Evolutionary conservation across 1,140 invertebrate species (phyloP).

Genomic region (Argopecten irradians): DNA sequence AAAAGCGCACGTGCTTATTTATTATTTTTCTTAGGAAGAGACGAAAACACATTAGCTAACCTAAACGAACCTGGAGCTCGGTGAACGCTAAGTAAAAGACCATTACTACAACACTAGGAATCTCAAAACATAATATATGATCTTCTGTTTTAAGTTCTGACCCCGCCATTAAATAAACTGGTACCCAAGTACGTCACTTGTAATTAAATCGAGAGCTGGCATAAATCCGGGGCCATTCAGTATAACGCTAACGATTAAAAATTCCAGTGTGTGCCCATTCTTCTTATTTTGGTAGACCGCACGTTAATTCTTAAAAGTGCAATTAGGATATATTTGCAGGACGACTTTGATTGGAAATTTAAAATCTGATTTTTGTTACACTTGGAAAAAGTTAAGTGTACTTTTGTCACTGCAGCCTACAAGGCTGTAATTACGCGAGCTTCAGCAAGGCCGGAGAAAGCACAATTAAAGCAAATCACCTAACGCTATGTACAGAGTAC

Average conservation of each 20-base stretch:
- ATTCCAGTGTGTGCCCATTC: background rate
- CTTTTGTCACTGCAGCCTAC: background rate
- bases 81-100: constrained; percentile 8
- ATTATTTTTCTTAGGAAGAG: background rate
- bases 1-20: background rate
- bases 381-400: background rate
- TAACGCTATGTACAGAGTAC: background rate
- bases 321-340: constrained; percentile 2
- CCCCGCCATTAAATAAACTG: background rate
- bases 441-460: constrained; percentile 1
- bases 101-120: background rate
- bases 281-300: background rate
- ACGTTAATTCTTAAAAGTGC: constrained; percentile 7
- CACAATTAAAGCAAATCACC: background rate
- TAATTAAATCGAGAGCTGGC: background rate
- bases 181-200: background rate
- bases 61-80: background rate
- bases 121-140: background rate
- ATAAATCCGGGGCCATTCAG: background rate
- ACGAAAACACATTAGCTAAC: background rate
- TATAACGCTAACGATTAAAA: background rate
- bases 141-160: background rate
- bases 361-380: constrained; percentile 12
- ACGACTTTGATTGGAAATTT: constrained; percentile 9
- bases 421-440: background rate